Conservation (phyloP, 2,797 vertebrate species). For the Kryptolebias ocellatus region DNA sequence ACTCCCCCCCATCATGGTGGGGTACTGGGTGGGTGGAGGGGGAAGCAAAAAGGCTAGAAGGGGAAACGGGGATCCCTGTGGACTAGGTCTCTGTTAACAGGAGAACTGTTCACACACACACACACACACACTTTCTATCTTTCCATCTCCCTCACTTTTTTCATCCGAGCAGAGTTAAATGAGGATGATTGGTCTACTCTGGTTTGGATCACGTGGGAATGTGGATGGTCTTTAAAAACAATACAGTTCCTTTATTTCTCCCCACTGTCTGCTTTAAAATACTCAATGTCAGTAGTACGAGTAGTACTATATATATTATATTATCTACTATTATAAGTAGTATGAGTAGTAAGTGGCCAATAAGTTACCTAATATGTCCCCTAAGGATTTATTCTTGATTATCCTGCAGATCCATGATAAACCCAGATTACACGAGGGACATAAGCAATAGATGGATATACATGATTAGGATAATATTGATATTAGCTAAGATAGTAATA, state of each 20-base stretch:
- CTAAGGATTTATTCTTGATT: slow-evolving; percentile 48
- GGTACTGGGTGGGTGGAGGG: slow-evolving; percentile 56
- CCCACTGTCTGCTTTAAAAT: slow-evolving; percentile 20
- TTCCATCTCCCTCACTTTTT: slow-evolving; percentile 59
- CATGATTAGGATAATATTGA: slow-evolving; percentile 56
- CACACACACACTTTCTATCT: slow-evolving; percentile 71
- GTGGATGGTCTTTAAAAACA: slow-evolving; percentile 36
- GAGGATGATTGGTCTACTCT: slow-evolving; percentile 68
- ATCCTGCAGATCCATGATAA: slow-evolving; percentile 61
- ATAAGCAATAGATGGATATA: slow-evolving; percentile 58
- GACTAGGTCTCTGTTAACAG: slow-evolving; percentile 76
- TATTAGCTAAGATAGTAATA: slow-evolving; percentile 35
- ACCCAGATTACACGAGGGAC: slow-evolving; percentile 65
- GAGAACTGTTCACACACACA: slow-evolving; percentile 78
- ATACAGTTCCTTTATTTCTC: slow-evolving; percentile 27
- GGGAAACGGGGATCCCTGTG: slow-evolving; percentile 69
- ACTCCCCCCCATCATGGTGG: slow-evolving; percentile 54
- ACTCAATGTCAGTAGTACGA: no score
- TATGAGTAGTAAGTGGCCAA: not conserved
- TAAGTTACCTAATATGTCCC: slow-evolving; percentile 62
- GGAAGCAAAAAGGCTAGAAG: slow-evolving; percentile 37
- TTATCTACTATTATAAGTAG: no score
- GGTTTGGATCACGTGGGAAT: slow-evolving; percentile 70
- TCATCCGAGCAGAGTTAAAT: slow-evolving; percentile 45
- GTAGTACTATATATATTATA: no score